Base-by-base conservation (phyloP, 1,140 invertebrate species). In the Mycetomoellerius zeteki region DNA sequence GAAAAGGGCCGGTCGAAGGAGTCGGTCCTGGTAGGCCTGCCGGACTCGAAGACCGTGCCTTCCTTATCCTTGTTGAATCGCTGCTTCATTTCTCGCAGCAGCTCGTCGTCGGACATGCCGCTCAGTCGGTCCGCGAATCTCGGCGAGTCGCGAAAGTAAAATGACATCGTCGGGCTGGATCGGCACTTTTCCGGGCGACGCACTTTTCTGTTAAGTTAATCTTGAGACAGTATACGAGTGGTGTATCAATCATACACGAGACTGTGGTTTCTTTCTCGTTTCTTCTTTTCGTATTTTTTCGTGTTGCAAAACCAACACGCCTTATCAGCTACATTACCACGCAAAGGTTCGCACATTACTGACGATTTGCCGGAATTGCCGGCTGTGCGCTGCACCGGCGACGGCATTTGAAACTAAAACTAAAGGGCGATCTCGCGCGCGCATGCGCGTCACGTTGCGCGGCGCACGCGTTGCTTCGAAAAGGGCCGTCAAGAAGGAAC, bases 81-180 rank as follows among this genome's bases (percentile, higher is more conserved):
- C 82, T 95, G 92, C 81, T 94, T 95, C n/a, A 96, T 88, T 54
- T 95, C 92, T 75, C 95, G 90, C 37, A 96, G 81, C 67, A 95
- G 87, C 82, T 95, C 95, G 82, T 96, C 94, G 3, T 94, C 92
- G 30, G 93, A 93, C 86, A 94, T 95, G 3, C 93, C 94, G 1
- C 95, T 92, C 27, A 94, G 84, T 52, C 92, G 93, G 24, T 96
- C 95, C 87, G 93, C 91, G 72, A 95, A 94, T 88, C 90, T 94
- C 71, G 95, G 94, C 81, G 93, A 94, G 33, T 96, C 94, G 69
- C 94, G 94, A 86, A 95, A 95, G 64, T 94, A 94, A 86, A 91
- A 95, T 81, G 95, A 95, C 95, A 95, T 96, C 62, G 88, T 89
- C 54, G n/a, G 14, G 47, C 14, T 16, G 3, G 14, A 50, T 50